Conservation (phyloP, 2,888 invertebrate species). For the Eledone cirrhosa region DNA sequence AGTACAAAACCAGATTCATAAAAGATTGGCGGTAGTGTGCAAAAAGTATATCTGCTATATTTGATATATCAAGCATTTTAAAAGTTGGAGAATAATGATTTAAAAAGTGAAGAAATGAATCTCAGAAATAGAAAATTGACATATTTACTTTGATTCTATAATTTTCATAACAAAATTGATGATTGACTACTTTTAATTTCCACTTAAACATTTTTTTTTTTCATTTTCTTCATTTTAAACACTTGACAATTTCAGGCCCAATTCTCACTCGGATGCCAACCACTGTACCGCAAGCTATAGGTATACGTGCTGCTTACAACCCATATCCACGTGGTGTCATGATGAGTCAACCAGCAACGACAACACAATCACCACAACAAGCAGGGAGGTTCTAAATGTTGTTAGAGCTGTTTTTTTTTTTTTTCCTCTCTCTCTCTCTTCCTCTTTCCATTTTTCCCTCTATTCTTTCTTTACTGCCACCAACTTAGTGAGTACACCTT, state of each 20-base stretch:
- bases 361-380: neutral
- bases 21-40: too few species aligned
- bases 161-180: neutral
- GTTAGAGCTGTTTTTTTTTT: neutral
- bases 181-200: neutral
- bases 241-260: neutral
- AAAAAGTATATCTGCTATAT: too few species aligned
- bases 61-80: too few species aligned
- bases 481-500: too few species aligned
- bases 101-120: too few species aligned
- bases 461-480: neutral
- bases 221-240: neutral
- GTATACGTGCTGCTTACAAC: neutral
- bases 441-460: neutral
- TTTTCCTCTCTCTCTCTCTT: neutral
- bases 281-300: neutral
- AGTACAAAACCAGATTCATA: too few species aligned
- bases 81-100: too few species aligned
- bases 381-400: constrained; percentile 13
- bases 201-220: neutral
- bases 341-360: constrained; percentile 15
- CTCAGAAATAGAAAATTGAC: neutral
- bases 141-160: neutral
- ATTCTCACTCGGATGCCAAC: neutral
- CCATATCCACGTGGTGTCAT: neutral